Percentiles rank a stretch among this genome's conserved stretches.
These are phyloP conservation scores for Drosophila merina DNA, from an alignment of 2,888 invertebrate genomes.

Conservation along the genomic window DNA sequence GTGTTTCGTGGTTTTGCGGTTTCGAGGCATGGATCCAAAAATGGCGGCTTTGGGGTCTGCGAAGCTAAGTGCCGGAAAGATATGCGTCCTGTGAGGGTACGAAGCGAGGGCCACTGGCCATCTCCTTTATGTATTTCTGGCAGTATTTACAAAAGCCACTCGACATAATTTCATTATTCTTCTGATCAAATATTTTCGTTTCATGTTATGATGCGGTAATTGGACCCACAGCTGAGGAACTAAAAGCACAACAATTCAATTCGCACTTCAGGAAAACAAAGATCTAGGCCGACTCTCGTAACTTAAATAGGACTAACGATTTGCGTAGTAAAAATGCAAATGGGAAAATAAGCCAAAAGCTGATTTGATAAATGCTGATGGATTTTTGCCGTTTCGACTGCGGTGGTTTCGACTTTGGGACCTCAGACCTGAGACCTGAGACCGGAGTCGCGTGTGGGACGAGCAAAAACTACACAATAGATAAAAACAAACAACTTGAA, in stretches of 20 bases:
- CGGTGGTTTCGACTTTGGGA: constrained; percentile 50
- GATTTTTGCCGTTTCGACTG: constrained; percentile 38
- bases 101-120: no score
- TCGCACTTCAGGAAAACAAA: no score
- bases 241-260: constrained; percentile 23
- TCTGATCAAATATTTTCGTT: not conserved
- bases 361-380: constrained; percentile 26
- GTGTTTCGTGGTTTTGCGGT: constrained; percentile 57
- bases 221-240: constrained; percentile 25
- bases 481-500: constrained; percentile 30
- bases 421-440: not conserved
- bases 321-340: constrained; percentile 28
- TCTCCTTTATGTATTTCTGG: not conserved
- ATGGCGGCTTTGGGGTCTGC: constrained; percentile 22
- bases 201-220: constrained; percentile 20
- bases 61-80: constrained; percentile 75
- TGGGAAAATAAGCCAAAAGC: constrained; percentile 7
- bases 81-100: constrained; percentile 18
- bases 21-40: constrained; percentile 16
- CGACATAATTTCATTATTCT: constrained; percentile 2
- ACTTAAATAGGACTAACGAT: constrained; percentile 11
- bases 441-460: constrained; percentile 67
- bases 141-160: not conserved
- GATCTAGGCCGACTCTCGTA: not conserved
- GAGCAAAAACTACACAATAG: constrained; percentile 42